phyloP scores from a whole-genome alignment of 1,140 invertebrate genomes.

The Melitaea cinxia region DNA sequence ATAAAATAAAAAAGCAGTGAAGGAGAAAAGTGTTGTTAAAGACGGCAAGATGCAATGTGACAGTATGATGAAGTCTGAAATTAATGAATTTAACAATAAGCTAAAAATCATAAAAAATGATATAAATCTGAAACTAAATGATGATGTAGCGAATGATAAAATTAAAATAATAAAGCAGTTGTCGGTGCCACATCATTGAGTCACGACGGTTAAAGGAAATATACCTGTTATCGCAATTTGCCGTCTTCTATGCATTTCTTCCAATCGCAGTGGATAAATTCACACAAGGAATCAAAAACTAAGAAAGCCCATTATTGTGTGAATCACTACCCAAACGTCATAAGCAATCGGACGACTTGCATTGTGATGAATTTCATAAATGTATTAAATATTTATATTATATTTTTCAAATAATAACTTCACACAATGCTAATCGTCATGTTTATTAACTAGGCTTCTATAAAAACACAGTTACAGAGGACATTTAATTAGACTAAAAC shows the following conservation, averaged over 20 bases:
- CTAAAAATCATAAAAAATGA: constrained; percentile 67
- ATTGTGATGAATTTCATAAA: neutral
- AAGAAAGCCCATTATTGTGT: constrained; percentile 21
- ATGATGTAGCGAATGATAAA: constrained; percentile 70
- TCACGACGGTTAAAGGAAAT: constrained; percentile 40
- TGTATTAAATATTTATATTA: neutral
- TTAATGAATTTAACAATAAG: constrained; percentile 69
- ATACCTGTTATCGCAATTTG: constrained; percentile 74
- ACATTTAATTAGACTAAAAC: constrained; percentile 22
- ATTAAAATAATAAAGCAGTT: constrained; percentile 52
- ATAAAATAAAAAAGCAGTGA: constrained; percentile 48
- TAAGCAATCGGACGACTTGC: constrained; percentile 27
- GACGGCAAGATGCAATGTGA: constrained; percentile 79
- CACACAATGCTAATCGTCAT: constrained; percentile 30
- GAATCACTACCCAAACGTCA: constrained; percentile 24
- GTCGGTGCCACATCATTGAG: constrained; percentile 78
- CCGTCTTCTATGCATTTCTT: constrained; percentile 69
- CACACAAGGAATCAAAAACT: constrained; percentile 43
- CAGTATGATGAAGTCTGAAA: constrained; percentile 68
- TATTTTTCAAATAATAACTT: neutral
- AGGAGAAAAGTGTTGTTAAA: constrained; percentile 50
- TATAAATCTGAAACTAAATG: constrained; percentile 53
- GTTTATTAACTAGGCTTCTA: constrained; percentile 27
- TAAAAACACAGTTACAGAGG: constrained; percentile 21
- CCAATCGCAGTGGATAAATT: constrained; percentile 46